Conservation (phyloP, 2,113 vertebrate genomes). For the Amazona vittata region DNA sequence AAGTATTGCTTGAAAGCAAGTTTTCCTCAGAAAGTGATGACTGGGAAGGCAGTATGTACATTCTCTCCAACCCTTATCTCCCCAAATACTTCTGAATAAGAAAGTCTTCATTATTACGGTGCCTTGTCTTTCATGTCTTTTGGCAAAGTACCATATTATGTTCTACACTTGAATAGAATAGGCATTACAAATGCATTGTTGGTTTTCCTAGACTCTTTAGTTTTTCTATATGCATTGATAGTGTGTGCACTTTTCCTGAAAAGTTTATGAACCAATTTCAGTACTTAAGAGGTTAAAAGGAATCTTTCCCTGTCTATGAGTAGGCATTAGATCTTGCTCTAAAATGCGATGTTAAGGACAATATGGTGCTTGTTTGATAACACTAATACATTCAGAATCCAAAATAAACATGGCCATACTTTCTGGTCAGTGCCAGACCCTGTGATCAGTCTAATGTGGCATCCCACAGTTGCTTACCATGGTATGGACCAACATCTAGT, state of each 20-base stretch:
- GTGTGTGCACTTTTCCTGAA: neutral
- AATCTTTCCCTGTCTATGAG: neutral
- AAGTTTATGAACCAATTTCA: neutral
- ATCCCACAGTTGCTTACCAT: neutral
- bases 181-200: neutral
- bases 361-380: neutral
- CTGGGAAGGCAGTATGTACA: neutral
- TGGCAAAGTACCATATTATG: neutral
- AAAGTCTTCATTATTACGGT: neutral
- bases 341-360: neutral
- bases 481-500: neutral
- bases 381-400: neutral
- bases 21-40: neutral
- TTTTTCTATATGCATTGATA: neutral
- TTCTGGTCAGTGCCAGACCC: neutral
- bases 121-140: neutral
- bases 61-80: neutral
- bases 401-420: neutral
- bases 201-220: neutral
- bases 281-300: neutral
- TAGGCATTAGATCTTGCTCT: neutral
- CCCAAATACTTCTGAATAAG: neutral
- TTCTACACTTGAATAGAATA: neutral
- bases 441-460: neutral
- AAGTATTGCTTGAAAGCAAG: neutral